A percentile compares a stretch with the other conserved stretches of the same genome.
phyloP scores from a whole-genome alignment of 2,797 vertebrate genomes.

The Psittacula derbiana region DNA sequence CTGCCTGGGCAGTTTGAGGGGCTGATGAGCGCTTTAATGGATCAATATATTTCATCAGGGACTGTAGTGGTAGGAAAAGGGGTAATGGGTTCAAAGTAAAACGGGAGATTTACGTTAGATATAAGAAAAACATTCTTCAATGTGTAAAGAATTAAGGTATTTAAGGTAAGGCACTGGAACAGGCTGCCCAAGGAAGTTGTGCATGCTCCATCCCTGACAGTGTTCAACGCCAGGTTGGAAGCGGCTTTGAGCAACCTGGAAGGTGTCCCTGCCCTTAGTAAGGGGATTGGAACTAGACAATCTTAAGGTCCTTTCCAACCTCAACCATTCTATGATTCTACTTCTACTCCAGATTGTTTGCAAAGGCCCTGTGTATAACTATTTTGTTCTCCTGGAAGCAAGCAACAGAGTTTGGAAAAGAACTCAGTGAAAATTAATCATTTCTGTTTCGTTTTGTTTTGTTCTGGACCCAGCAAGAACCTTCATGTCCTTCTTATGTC shows the following conservation, averaged over 20 bases:
- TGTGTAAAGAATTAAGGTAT: neutral
- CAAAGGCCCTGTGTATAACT: fast-evolving
- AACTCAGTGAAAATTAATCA: neutral
- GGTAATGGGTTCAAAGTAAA: neutral
- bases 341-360: neutral
- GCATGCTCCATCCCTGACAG: neutral
- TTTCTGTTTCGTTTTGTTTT: neutral
- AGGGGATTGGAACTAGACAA: neutral
- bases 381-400: neutral
- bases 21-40: neutral
- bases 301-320: neutral
- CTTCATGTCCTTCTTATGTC: neutral
- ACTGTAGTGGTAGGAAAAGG: neutral
- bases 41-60: neutral
- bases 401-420: neutral
- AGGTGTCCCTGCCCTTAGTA: neutral
- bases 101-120: neutral
- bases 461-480: neutral
- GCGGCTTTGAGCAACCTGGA: neutral
- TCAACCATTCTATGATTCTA: neutral
- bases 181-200: neutral
- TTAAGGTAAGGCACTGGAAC: neutral
- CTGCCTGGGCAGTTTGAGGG: neutral
- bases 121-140: neutral
- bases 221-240: neutral